Conservation (phyloP, 2,888 invertebrate species). For the Gasteruption jaculator region DNA sequence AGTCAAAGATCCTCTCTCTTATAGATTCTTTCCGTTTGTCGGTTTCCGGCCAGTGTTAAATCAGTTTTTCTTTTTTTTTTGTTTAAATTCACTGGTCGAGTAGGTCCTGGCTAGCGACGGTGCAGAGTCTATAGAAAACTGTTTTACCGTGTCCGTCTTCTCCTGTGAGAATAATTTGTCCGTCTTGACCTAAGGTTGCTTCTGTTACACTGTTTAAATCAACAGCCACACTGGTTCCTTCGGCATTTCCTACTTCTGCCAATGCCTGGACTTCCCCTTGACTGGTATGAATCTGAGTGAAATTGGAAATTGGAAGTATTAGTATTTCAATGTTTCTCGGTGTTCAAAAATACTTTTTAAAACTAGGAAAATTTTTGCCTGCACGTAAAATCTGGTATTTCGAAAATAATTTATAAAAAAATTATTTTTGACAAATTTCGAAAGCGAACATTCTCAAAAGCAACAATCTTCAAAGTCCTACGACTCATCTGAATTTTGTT, state of each 20-base stretch:
- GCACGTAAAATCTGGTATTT: too few relatives aligned
- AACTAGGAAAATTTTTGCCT: too few relatives aligned
- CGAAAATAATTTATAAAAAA: too few relatives aligned
- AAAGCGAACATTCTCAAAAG: too few relatives aligned
- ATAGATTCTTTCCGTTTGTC: too few relatives aligned
- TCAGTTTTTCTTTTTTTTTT: conserved; percentile 15
- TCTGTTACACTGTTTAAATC: conserved; percentile 87
- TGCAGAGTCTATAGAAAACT: conserved; percentile 53
- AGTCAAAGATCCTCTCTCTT: too few relatives aligned
- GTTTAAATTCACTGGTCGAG: conserved; percentile 47
- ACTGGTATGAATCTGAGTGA: conserved; percentile 51
- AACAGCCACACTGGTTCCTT: conserved; percentile 69
- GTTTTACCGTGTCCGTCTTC: conserved; percentile 86
- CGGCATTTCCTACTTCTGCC: conserved; percentile 67
- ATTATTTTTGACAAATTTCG: too few relatives aligned
- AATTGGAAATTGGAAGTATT: too few relatives aligned
- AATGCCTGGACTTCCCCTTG: conserved; percentile 66
- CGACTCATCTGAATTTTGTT: too few relatives aligned
- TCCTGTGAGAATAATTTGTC: conserved; percentile 90
- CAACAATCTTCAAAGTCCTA: too few relatives aligned
- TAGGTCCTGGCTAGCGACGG: conserved; percentile 51
- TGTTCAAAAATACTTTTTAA: too few relatives aligned
- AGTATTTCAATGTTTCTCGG: too few relatives aligned
- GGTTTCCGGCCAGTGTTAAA: conserved; percentile 18
- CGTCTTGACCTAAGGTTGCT: conserved; percentile 86